A percentile compares a stretch with the other conserved stretches of the same genome.
Evolutionary conservation across 30 jellyfish, hydroid and myxozoan genomes (phyloP).

Genomic region (Aurelia coerulea): DNA sequence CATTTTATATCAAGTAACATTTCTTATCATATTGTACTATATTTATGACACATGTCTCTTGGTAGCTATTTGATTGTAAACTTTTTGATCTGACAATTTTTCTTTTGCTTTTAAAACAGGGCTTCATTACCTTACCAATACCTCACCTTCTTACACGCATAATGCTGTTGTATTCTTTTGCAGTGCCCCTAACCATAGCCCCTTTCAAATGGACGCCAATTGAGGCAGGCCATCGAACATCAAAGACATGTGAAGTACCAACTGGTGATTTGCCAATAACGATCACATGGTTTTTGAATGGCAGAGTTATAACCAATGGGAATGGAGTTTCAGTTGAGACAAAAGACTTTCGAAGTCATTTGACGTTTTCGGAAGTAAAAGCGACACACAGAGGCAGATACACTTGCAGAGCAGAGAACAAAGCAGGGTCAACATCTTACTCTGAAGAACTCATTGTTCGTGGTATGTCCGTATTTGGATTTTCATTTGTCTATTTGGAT

Average conservation of each 20-base stretch:
- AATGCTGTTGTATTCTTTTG: background rate
- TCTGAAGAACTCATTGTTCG: conserved; percentile 78
- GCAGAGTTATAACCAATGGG: conserved; percentile 40
- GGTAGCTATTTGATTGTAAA: too few species aligned
- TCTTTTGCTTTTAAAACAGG: too few species aligned
- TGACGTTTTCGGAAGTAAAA: conserved; percentile 64
- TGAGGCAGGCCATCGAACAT: conserved; percentile 86
- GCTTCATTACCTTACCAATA: too few species aligned
- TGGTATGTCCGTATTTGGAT: conserved; percentile 54
- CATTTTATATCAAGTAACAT: too few species aligned
- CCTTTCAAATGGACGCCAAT: conserved; percentile 85
- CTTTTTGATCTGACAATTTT: too few species aligned
- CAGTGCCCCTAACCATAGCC: conserved; percentile 91
- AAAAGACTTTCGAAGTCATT: conserved; percentile 44
- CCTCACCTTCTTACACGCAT: too few species aligned
- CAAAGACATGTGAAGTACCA: conserved; percentile 71
- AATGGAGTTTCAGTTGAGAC: conserved; percentile 67
- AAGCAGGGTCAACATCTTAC: conserved; percentile 78
- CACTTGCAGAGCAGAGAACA: conserved; percentile 88
- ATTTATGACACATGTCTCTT: too few species aligned
- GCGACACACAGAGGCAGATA: conserved; percentile 88
- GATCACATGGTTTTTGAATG: conserved; percentile 92
- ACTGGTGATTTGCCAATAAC: conserved; percentile 80
- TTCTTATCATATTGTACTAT: too few species aligned
- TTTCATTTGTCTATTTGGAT: too few species aligned